Evolutionary conservation across 2,113 vertebrate genomes (phyloP).

Genomic region (Eclectus roratus): DNA sequence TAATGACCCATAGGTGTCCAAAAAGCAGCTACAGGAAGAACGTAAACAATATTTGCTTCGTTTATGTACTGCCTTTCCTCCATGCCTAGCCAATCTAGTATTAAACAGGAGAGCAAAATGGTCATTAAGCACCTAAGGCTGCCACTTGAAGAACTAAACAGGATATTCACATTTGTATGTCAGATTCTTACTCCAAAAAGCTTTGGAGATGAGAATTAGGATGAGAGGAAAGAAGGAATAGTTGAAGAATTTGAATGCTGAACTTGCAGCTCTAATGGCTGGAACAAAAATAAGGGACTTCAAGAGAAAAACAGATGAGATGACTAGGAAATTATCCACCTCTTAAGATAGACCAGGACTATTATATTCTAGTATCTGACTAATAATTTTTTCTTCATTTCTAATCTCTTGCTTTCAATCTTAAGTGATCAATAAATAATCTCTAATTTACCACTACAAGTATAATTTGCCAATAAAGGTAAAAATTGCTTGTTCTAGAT

Average conservation of each 20-base stretch:
- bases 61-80: neutral
- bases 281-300: neutral
- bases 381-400: neutral
- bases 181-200: neutral
- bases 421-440: neutral
- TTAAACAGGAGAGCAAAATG: neutral
- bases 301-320: neutral
- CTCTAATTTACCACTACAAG: neutral
- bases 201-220: neutral
- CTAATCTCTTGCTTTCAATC: neutral
- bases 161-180: neutral
- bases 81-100: neutral
- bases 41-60: conserved; percentile 6
- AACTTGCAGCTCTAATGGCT: neutral
- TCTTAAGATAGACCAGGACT: neutral
- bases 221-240: neutral
- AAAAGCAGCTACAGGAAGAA: conserved; percentile 22
- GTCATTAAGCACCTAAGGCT: neutral
- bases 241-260: neutral
- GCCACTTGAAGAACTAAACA: neutral
- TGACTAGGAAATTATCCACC: neutral
- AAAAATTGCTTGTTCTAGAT: neutral
- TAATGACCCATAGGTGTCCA: neutral
- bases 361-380: neutral
- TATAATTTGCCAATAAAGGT: neutral